These are phyloP conservation scores for Gouania willdenowi DNA, from an alignment of 2,797 vertebrate species.

Conservation along the genomic window DNA sequence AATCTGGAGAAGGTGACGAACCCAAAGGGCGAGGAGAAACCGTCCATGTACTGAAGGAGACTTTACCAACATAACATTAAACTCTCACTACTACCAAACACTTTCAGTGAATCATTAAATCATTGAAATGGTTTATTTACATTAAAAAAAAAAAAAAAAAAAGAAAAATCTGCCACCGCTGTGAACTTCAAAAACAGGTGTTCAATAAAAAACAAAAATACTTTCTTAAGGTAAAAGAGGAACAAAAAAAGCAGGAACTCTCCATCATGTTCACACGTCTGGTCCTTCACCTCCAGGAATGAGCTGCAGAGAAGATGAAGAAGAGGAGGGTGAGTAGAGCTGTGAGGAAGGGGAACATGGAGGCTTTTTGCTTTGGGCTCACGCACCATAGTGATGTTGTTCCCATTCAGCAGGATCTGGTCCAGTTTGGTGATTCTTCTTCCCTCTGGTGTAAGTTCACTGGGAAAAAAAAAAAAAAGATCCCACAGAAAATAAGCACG, in stretches of 20 bases:
- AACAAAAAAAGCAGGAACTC: constrained; percentile 6
- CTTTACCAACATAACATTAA: no score
- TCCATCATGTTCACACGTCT: constrained; percentile 78
- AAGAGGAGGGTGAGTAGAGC: no score
- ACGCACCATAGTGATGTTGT: constrained; percentile 93
- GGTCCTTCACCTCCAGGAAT: constrained; percentile 97
- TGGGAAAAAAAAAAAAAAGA: constrained; percentile 43
- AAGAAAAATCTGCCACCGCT: neutral
- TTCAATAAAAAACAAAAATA: constrained; percentile 34
- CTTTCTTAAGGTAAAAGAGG: neutral
- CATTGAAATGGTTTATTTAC: no score
- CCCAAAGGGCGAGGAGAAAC: constrained; percentile 90
- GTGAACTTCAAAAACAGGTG: neutral
- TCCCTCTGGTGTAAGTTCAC: constrained; percentile 93
- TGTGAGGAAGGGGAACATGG: no score
- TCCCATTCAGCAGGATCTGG: constrained; percentile 94
- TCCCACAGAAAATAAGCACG: neutral
- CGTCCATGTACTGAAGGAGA: constrained; percentile 91
- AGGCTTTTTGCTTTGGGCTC: no score
- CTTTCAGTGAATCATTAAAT: no score
- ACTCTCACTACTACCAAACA: no score
- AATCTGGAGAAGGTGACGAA: constrained; percentile 89
- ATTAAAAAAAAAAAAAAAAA: no score
- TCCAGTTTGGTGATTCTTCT: constrained; percentile 94
- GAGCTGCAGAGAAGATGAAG: constrained; percentile 69